Base-by-base conservation (phyloP, 2,113 vertebrate species). In the Casuarius casuarius region DNA sequence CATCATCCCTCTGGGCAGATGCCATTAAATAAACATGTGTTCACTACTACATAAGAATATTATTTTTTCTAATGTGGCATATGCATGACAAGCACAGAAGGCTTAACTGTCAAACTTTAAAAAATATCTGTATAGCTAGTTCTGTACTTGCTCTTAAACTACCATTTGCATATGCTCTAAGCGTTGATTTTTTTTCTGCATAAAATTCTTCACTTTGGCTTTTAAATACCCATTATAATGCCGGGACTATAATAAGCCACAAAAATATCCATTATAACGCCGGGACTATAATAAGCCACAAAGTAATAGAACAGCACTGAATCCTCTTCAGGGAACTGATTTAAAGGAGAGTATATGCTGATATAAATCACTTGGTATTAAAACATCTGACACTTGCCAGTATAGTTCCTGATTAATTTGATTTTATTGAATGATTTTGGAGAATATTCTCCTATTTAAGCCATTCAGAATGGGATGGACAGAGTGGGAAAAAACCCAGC, bases 21-120 rank as follows among this genome's bases (percentile, higher is more conserved):
- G 97, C 95, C 96, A 97, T 97, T 98, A 97, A 96, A 97, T 97
- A 97, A 98, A 96, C 89, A 96, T 97, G 96, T 96, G 78, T 97
- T 97, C 94, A 86, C 94, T 95, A 93, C 76, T 97, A 96, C 78
- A 95, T 89, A 95, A 87, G 92, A 94, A 96, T 94, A 96, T 95
- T 96, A 96, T 94, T 92, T 96, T 91, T 97, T 97, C 92, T 97
- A 97, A 96, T 94, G 93, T 95, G 96, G 95, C 96, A 92, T 92
- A 94, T 92, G 93, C 92, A 93, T 96, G 95, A 96, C 93, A 95
- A 95, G 97, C 97, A 95, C 94, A 96, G 94, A 97, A 96, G 95
- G 96, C 96, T 96, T 68, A 92, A 95, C 95, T 95, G 95, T 96
- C 92, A 97, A 94, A 93, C 89, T 94, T 87, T 91, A 89, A 92